Evolutionary conservation across 2,113 vertebrate genomes (phyloP).

Genomic region (Esox niger): DNA sequence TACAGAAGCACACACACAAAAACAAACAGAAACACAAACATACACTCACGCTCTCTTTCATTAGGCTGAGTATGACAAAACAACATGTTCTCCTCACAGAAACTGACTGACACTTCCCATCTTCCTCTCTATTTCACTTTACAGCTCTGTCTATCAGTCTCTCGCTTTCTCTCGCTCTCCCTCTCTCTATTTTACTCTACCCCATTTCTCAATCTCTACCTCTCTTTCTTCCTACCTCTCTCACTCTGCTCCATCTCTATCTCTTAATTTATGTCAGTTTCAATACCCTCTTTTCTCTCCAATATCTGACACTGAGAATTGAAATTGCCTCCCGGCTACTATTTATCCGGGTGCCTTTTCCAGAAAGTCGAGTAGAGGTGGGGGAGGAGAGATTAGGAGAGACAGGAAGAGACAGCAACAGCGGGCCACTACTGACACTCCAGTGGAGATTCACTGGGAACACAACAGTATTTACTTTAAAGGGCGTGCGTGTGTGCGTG

Average conservation of each 20-base stretch:
- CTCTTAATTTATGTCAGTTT: background rate
- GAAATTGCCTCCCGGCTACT: background rate
- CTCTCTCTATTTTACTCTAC: background rate
- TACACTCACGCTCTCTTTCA: background rate
- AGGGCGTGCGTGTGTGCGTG: background rate
- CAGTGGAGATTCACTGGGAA: background rate
- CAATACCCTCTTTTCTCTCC: background rate
- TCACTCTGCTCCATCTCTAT: background rate
- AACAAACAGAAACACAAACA: too few relatives aligned
- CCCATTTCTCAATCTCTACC: background rate
- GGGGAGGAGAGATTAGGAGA: background rate
- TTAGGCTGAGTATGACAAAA: background rate
- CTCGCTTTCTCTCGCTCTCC: constrained; percentile 11
- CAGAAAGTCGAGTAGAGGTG: background rate
- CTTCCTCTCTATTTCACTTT: background rate
- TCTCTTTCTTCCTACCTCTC: background rate
- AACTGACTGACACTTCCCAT: too few relatives aligned
- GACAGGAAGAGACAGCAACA: background rate
- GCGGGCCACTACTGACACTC: background rate
- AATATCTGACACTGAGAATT: background rate
- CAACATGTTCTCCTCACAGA: too few relatives aligned
- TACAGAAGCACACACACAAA: background rate
- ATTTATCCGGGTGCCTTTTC: background rate
- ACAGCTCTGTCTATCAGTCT: constrained; percentile 27
- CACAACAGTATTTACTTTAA: background rate